Conservation (phyloP, 2,797 vertebrate species). For the Cetoscarus ocellatus region DNA sequence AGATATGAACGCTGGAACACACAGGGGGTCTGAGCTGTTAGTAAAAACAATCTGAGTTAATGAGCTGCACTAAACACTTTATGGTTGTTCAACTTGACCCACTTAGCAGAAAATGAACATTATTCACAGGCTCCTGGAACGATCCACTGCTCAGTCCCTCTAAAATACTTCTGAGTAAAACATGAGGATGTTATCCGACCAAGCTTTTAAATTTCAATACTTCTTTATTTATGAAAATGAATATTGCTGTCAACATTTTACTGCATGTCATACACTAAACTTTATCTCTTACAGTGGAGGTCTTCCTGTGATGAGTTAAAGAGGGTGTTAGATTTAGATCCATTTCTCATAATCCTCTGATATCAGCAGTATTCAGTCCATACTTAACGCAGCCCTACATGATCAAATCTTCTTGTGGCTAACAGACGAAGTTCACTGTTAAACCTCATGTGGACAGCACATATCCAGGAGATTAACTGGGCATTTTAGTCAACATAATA, state of each 20-base stretch:
- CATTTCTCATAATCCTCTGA: too few species aligned
- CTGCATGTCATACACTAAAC: too few species aligned
- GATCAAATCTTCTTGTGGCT: too few species aligned
- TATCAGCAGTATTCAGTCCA: too few species aligned
- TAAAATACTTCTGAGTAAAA: conserved; percentile 6
- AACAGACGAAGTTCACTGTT: not conserved
- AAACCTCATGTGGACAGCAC: not conserved
- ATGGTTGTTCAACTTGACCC: conserved; percentile 20
- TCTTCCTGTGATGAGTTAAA: too few species aligned
- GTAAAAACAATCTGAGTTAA: too few species aligned
- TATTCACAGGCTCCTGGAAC: conserved; percentile 26
- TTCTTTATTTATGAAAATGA: not conserved
- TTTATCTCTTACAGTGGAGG: too few species aligned
- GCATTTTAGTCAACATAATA: conserved; percentile 16
- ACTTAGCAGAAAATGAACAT: conserved; percentile 55
- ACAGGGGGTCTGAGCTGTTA: not conserved
- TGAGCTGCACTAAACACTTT: too few species aligned
- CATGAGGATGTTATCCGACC: not conserved
- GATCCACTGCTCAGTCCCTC: conserved; percentile 5
- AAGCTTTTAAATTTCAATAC: not conserved
- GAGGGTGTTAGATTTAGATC: too few species aligned
- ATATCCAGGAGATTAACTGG: not conserved
- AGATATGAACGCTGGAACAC: conserved; percentile 11
- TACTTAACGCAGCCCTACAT: too few species aligned
- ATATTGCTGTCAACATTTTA: not conserved